Percentiles rank a stretch among this genome's conserved stretches.
phyloP scores from a whole-genome alignment of 2,888 invertebrate genomes.

The Agonopterix arenella region DNA sequence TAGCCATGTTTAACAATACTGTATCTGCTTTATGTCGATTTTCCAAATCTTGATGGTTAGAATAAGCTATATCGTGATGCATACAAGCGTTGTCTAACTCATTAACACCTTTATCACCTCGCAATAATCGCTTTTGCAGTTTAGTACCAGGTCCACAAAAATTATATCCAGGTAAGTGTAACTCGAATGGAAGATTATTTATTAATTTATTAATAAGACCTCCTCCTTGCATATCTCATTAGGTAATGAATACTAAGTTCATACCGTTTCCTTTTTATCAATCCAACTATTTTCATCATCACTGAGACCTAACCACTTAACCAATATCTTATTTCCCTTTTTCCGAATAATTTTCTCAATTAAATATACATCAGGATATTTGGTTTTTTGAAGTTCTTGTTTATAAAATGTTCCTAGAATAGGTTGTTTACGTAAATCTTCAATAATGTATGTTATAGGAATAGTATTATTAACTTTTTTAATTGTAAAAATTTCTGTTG shows the following conservation, averaged over 20 bases:
- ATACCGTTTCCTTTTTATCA: too few species aligned
- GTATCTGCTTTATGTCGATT: conserved; percentile 34
- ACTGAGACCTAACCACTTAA: too few species aligned
- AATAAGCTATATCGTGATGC: conserved; percentile 19
- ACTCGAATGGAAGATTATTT: conserved; percentile 14
- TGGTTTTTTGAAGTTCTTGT: too few species aligned
- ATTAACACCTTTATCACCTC: conserved; percentile 31
- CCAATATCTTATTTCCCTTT: too few species aligned
- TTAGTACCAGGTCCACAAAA: conserved; percentile 24
- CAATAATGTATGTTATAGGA: too few species aligned
- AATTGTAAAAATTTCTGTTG: too few species aligned
- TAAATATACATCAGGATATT: too few species aligned
- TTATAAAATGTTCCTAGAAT: too few species aligned
- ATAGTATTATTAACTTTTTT: too few species aligned
- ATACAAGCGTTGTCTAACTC: conserved; percentile 17
- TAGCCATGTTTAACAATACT: conserved; percentile 16
- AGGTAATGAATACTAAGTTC: not conserved
- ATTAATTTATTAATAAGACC: conserved; percentile 12
- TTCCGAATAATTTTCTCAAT: too few species aligned
- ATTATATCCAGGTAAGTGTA: conserved; percentile 24
- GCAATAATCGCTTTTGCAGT: conserved; percentile 23
- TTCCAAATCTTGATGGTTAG: conserved; percentile 8
- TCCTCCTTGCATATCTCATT: not conserved
- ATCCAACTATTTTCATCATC: too few species aligned
- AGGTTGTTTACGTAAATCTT: too few species aligned